Percentiles rank a stretch among this genome's conserved stretches.
These are phyloP conservation scores for Helostoma temminkii DNA, from an alignment of 2,797 vertebrate species.

Conservation along the genomic window DNA sequence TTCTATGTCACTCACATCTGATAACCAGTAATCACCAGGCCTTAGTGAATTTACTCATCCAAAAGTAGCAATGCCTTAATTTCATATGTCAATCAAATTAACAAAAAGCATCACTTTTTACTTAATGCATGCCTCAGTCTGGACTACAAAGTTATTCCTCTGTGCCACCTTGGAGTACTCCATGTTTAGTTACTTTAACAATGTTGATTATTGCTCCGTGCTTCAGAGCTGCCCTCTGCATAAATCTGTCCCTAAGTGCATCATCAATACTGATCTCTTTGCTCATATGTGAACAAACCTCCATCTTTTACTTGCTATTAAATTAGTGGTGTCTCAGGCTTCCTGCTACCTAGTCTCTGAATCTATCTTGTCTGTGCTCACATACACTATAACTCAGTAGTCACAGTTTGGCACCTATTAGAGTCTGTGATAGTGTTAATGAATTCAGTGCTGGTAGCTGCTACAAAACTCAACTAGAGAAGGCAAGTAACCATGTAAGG, in stretches of 20 bases:
- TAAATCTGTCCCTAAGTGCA: slow-evolving; percentile 22
- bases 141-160: neutral
- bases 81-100: neutral
- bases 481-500: too few relatives aligned
- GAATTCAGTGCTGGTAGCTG: neutral
- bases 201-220: slow-evolving; percentile 2
- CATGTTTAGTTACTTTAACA: slow-evolving; percentile 9
- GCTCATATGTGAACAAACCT: slow-evolving; percentile 13
- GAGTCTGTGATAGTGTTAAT: neutral
- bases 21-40: neutral
- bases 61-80: neutral
- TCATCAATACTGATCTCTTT: slow-evolving; percentile 47
- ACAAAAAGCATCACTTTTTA: neutral
- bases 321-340: slow-evolving; percentile 23
- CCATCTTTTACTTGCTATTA: slow-evolving; percentile 37
- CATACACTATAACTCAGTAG: neutral
- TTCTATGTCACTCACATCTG: too few relatives aligned
- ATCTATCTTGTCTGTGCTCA: slow-evolving; percentile 9
- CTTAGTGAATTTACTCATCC: neutral
- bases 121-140: neutral
- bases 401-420: neutral
- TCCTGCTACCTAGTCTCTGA: slow-evolving; percentile 17
- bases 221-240: slow-evolving; percentile 6
- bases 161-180: neutral
- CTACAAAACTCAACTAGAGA: neutral